Conservation (phyloP, 2,888 invertebrate genomes). For the Xanthorhoe spadicearia region DNA sequence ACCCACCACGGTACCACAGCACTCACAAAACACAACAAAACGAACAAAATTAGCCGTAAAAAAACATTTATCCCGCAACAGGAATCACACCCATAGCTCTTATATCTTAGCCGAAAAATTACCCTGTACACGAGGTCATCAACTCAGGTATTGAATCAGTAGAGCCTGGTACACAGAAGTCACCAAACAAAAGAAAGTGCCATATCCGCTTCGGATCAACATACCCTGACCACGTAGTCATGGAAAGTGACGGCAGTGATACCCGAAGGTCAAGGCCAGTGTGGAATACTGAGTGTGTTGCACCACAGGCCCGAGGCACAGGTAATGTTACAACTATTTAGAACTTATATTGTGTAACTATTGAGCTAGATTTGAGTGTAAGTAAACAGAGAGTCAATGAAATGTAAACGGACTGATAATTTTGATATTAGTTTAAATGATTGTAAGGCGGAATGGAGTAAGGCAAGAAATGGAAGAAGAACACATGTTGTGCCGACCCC, state of each 20-base stretch:
- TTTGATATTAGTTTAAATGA: too few relatives aligned
- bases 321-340: conserved; percentile 1
- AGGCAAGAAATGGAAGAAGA: too few relatives aligned
- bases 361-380: conserved; percentile 3
- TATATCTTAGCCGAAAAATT: too few relatives aligned
- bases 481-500: too few relatives aligned
- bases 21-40: too few relatives aligned
- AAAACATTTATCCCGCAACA: too few relatives aligned
- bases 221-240: conserved; percentile 61
- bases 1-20: too few relatives aligned
- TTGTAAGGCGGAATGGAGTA: too few relatives aligned
- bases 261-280: conserved; percentile 69
- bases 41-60: too few relatives aligned
- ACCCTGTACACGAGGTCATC: too few relatives aligned
- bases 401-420: background rate
- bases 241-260: conserved; percentile 62
- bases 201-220: conserved; percentile 48
- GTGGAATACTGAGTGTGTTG: conserved; percentile 58
- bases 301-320: conserved; percentile 22
- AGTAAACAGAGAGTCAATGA: too few relatives aligned
- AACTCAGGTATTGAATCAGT: background rate
- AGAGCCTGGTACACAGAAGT: conserved; percentile 10
- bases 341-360: conserved; percentile 16
- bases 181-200: conserved; percentile 65
- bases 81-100: too few relatives aligned